Evolutionary conservation across 37 sponge, comb jelly and placozoan genomes (phyloP).

Genomic region (Cladorhizidae sp.): DNA sequence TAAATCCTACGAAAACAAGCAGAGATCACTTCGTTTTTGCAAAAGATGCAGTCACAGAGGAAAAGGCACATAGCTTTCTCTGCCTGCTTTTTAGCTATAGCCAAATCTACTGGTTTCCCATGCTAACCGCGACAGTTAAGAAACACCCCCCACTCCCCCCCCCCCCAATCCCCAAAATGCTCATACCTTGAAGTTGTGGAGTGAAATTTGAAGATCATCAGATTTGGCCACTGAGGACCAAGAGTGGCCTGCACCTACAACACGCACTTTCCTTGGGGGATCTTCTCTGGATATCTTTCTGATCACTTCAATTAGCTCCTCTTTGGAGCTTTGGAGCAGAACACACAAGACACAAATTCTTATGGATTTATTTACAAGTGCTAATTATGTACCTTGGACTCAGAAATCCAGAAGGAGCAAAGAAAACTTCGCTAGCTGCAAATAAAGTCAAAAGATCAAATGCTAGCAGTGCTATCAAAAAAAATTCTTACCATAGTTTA

Average conservation of each 20-base stretch:
- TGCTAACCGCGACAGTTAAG: too few relatives aligned
- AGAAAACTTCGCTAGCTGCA: constrained; percentile 41
- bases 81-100: too few relatives aligned
- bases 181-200: constrained; percentile 51
- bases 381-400: neutral
- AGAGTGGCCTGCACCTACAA: constrained; percentile 78
- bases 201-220: constrained; percentile 49
- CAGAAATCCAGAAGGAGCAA: neutral
- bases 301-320: constrained; percentile 48
- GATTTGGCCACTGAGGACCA: constrained; percentile 67
- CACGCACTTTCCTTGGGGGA: constrained; percentile 26
- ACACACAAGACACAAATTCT: neutral
- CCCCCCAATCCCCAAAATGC: too few relatives aligned
- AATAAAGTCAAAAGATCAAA: neutral
- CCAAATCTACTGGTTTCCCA: too few relatives aligned
- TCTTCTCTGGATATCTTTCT: constrained; percentile 1
- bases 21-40: too few relatives aligned
- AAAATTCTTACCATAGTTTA: constrained; percentile 44
- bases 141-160: too few relatives aligned
- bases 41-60: too few relatives aligned
- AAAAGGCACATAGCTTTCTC: too few relatives aligned
- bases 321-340: constrained; percentile 20
- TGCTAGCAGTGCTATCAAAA: neutral
- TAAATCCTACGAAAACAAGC: too few relatives aligned
- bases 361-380: too few relatives aligned